Evolutionary conservation across 1,140 invertebrate species (phyloP).

Genomic region (Aplysia californica): DNA sequence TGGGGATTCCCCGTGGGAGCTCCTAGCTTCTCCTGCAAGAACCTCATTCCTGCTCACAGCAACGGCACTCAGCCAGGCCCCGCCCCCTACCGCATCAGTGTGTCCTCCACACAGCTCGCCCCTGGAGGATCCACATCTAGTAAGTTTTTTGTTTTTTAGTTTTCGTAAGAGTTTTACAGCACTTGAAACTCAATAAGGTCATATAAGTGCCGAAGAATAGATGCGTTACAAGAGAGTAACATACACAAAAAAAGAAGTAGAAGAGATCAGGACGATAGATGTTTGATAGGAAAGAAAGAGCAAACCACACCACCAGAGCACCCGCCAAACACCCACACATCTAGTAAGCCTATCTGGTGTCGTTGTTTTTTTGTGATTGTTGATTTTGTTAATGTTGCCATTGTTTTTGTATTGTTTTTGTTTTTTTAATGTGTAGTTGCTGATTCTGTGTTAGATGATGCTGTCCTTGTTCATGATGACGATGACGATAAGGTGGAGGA

Average conservation of each 20-base stretch:
- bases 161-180: background rate
- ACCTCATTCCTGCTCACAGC: background rate
- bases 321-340: background rate
- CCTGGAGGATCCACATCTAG: background rate
- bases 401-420: conserved; percentile 9
- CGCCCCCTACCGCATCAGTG: background rate
- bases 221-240: background rate
- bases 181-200: background rate
- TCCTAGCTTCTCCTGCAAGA: background rate
- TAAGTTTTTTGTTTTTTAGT: background rate
- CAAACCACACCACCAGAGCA: background rate
- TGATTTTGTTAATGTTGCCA: background rate
- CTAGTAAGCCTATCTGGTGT: background rate
- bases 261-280: background rate
- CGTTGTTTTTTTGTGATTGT: background rate
- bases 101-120: background rate
- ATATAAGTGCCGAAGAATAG: background rate
- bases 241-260: background rate
- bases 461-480: background rate
- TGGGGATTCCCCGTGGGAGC: background rate
- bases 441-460: background rate
- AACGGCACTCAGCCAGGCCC: background rate
- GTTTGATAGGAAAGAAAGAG: no score
- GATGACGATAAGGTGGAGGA: background rate
- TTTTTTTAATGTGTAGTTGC: background rate